Percentiles rank a stretch among this genome's conserved stretches.
Evolutionary conservation across 2,113 vertebrate genomes (phyloP).

Genomic region (Paratilapia polleni): DNA sequence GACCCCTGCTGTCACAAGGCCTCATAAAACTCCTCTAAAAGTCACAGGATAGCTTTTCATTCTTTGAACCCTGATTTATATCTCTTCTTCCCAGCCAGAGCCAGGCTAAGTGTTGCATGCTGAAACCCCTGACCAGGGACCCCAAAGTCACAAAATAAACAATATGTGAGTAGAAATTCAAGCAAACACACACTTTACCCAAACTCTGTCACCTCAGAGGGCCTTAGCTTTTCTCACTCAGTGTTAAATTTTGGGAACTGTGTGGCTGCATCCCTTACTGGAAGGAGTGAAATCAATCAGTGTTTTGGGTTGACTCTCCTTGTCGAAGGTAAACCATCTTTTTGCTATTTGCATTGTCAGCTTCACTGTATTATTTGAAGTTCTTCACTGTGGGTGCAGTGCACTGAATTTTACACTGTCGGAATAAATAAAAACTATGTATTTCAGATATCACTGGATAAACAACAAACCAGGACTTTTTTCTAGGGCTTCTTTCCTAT

Average conservation of each 20-base stretch:
- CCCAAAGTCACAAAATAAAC: slow-evolving; percentile 32
- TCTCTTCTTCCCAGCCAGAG: not conserved
- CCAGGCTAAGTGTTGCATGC: not conserved
- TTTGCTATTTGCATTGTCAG: not conserved
- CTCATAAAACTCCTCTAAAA: slow-evolving; percentile 21
- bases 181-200: not conserved
- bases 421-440: slow-evolving; percentile 29
- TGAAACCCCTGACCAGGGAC: slow-evolving; percentile 34
- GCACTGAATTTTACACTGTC: not conserved
- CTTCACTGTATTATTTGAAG: not conserved
- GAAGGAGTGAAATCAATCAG: not conserved
- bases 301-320: not conserved
- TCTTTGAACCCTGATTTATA: slow-evolving; percentile 20
- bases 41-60: slow-evolving; percentile 7
- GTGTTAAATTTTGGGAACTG: not conserved
- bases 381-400: not conserved
- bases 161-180: slow-evolving; percentile 36
- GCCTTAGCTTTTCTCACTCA: slow-evolving; percentile 8
- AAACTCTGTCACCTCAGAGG: slow-evolving; percentile 5
- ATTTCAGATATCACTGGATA: slow-evolving; percentile 22
- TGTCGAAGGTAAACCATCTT: not conserved
- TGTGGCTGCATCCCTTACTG: not conserved
- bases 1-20: not conserved
- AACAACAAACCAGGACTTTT: slow-evolving; percentile 18
- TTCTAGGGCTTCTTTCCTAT: slow-evolving; percentile 28